Conservation (phyloP, 2,113 vertebrate species). For the Phrynocephalus versicolor region DNA sequence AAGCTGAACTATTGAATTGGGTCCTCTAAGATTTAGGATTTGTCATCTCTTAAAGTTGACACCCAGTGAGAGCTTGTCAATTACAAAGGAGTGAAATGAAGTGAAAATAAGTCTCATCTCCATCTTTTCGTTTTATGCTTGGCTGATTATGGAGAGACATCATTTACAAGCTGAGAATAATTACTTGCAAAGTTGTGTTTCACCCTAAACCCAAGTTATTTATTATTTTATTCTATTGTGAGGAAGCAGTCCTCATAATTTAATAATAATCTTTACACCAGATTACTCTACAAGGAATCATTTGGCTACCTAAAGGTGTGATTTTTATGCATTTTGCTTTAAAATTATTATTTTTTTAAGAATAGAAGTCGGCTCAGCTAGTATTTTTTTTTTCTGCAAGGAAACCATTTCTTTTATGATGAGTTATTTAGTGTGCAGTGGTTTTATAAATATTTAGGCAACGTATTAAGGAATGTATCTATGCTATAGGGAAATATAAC, state of each 20-base stretch:
- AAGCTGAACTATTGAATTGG: constrained; percentile 88
- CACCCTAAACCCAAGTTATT: constrained; percentile 85
- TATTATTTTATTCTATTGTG: constrained; percentile 68
- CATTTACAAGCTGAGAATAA: constrained; percentile 93
- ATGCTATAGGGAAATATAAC: constrained; percentile 16
- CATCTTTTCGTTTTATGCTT: constrained; percentile 98
- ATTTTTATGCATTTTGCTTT: constrained; percentile 28
- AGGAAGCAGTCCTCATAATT: constrained; percentile 48
- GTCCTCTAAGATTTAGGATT: constrained; percentile 91
- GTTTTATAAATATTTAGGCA: constrained; percentile 46
- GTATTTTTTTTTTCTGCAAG: neutral
- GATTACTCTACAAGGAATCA: constrained; percentile 27
- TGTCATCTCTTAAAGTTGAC: constrained; percentile 96
- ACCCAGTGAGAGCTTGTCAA: constrained; percentile 94
- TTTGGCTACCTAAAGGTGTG: constrained; percentile 23
- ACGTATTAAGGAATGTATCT: constrained; percentile 27
- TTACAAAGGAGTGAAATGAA: constrained; percentile 96
- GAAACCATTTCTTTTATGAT: constrained; percentile 29
- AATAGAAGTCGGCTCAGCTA: neutral
- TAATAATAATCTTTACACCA: constrained; percentile 43
- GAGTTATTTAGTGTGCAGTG: constrained; percentile 34
- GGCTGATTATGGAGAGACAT: constrained; percentile 87
- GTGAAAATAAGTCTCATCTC: constrained; percentile 95
- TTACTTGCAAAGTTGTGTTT: constrained; percentile 89
- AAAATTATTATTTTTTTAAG: constrained; percentile 7